Evolutionary conservation across 2,113 vertebrate species (phyloP), one percentile per base, ranked within the genome.

Genomic region (Tichodroma muraria): DNA sequence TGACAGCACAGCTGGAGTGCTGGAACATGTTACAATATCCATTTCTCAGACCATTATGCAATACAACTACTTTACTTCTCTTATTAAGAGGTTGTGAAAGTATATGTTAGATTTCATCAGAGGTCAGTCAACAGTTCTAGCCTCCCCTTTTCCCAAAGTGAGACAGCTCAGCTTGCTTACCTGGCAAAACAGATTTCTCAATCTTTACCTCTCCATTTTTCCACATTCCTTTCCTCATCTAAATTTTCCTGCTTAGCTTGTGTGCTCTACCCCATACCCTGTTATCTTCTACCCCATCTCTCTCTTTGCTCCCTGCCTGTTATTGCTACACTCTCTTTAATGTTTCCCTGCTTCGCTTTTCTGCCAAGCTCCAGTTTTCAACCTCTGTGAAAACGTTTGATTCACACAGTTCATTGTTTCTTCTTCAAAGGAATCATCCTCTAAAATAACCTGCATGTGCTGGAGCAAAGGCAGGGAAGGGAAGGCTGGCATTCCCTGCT

Each of bases 271-370:
- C 52, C 54, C 38, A 28, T 42, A 52, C n/a, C 52, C 18, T 68
- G 25, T 64, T 93, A 96, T 93, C 95, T 95, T 69, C 80, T 47
- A 83, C 28, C 59, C 31, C 79, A 95, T 84, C 93, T 96, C 94
- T 84, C 56, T 75, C 54, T 37, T 31, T 63, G 54, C 92, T 89
- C 91, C 60, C 85, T 80, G 50, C 10, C 59, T 92, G 54, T 69
- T 83, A 77, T 94, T 94, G 72, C 85, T 69, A 27, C 49, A 35
- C 15, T 84, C 60, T 78, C 72, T 95, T 94, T 90, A 59, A 95
- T 88, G 64, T 78, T 77, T 64, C 66, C 37, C 88, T 4, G 5
- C 44, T 95, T 75, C 63, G 47, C 25, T 64, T 83, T 27, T 1
- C 69, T 91, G 71, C 60, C 75, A 73, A 89, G 68, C 68, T 77